Evolutionary conservation across 1,140 invertebrate genomes (phyloP), one percentile per base, ranked within the genome.

Genomic region (Campoletis sonorensis): DNA sequence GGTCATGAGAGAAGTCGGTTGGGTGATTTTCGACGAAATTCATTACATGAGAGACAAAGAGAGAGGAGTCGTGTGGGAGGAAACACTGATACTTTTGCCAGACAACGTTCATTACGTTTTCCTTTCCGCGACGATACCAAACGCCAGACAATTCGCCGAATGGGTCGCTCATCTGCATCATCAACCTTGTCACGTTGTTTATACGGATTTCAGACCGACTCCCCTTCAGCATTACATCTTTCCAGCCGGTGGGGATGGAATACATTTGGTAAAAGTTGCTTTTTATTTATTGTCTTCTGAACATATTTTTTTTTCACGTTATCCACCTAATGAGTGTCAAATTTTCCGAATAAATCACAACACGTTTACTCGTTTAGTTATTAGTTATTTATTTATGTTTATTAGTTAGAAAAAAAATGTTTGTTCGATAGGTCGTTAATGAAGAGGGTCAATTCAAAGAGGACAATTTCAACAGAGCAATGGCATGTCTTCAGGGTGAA

Each of bases 21-120:
- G 99, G 99, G 99, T 99, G 13, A 94, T 99, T 75, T 99, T 99
- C 93, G 99, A 99, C 92, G 99, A 99, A 93, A 99, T 99, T 88
- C 99, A 99, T 93, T 99, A 99, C 90, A 99, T 99, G 99, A 93
- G 99, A 89, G 98, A 99, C 88, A 99, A 99, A 93, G 98, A 99
- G 91, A 94, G 99, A 92, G 99, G 99, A 68, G 98, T 99, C 26
- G 99, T 99, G 4, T 99, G 99, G 99, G 98, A 99, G 94, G 99
- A 99, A 93, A 99, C 99, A 0, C 94, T 99, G 21, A 99, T 99
- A 88, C 92, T 99, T 21, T 91, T 99, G 30, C 98, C 98, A 0
- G 98, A 99, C 89, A 99, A 99, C 91, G 98, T 99, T 0, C 98
- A 98, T 89, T 99, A 98, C 92, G 99, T 99, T 7, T 99, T 99